Evolutionary conservation across 1,140 invertebrate species (phyloP).

Genomic region (Caerostris darwini): DNA sequence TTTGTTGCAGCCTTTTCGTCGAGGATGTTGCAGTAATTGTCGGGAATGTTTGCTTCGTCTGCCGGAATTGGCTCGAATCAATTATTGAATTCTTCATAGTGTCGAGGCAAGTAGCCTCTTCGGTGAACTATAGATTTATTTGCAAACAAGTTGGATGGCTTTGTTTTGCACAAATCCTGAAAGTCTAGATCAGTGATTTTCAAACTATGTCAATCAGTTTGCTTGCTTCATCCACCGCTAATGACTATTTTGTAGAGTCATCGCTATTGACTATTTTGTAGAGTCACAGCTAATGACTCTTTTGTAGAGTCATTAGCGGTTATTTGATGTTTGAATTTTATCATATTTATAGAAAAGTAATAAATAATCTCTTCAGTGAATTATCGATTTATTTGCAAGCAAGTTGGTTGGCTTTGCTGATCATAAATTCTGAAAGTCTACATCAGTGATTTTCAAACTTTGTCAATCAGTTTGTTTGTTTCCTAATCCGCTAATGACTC

Average conservation of each 20-base stretch:
- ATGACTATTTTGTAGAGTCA: no score
- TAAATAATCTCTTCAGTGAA: background rate
- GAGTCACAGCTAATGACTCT: no score
- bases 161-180: no score
- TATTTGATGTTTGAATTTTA: background rate
- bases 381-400: background rate
- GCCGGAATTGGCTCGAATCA: constrained; percentile 7
- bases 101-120: background rate
- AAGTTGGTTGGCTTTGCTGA: no score
- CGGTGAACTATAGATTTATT: background rate
- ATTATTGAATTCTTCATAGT: background rate
- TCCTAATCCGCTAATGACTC: background rate
- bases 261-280: no score
- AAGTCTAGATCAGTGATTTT: no score
- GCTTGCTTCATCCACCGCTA: no score
- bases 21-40: background rate
- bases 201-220: no score
- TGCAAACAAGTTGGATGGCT: background rate
- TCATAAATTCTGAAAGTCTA: no score
- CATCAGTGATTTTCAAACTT: no score
- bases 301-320: no score
- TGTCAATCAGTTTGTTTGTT: no score
- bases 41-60: background rate
- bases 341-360: background rate
- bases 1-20: background rate